Evolutionary conservation across 1,140 invertebrate genomes (phyloP), one percentile per base, ranked within the genome.

Genomic region (Reticulitermes speratus): DNA sequence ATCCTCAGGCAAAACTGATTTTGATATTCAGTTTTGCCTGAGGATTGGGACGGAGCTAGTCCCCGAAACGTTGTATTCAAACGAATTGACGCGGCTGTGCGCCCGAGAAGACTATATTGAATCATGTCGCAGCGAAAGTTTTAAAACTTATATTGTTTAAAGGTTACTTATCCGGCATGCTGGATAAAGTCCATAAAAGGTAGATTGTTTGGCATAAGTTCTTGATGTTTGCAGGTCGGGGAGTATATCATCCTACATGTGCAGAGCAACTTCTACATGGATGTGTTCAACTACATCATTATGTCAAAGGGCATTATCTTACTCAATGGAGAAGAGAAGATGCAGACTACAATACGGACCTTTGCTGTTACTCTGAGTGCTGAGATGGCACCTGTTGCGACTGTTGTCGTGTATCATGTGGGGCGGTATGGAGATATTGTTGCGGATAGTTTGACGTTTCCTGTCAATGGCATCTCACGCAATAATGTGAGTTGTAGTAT

Each of bases 181-280:
- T 38, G 38, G 38, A 38, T 38, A 5, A 38, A 38, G 38, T 38
- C 38, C 38, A 38, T 2, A 38, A 38, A 38, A 38, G 38, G 38
- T 38, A 38, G 38, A 38, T 38, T 38, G 38, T 38, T 38, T 38
- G 38, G 38, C 38, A 38, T 52, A 32, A 52, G 11, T 23, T 59
- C 8, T 55, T 52, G 25, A 19, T 52, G 21, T 84, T 90, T 90
- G 30, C 90, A 96, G 95, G 96, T 98, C 25, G 97, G 98, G 2
- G 96, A 99, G 90, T 99, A 98, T 90, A 96, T 99, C 87, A 96
- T 99, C 75, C 96, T 99, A 88, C 98, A 99, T 89, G 97, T 99
- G 12, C 95, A 97, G 88, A 96, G 96, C 48, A 99, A 98, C 89
- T 98, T 96, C 89, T 97, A 95, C 89, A 94, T 99, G 88, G 96